Evolutionary conservation across 2,888 invertebrate genomes (phyloP), one percentile per base, ranked within the genome.

Genomic region (Stenotaenia linearis): DNA sequence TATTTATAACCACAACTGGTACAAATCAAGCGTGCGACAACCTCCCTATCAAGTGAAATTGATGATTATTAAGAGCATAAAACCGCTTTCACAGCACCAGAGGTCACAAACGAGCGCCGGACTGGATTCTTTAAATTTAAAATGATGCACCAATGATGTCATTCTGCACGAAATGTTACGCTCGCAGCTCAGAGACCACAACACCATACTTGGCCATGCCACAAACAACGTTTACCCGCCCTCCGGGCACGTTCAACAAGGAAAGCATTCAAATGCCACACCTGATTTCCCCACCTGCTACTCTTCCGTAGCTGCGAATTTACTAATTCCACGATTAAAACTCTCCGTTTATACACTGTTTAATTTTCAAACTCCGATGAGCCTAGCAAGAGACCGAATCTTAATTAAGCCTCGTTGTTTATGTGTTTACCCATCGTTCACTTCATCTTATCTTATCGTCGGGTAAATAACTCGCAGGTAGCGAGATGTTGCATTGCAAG

Each of bases 151-250:
- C 25, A 61, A 61, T 61, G 61, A 61, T 23, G 61, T 61, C 61
- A 61, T 25, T 5, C 18, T 12, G 9, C 61, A n/a, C 45, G 45
- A 45, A 45, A 45, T 9, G 61, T 61, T 61, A 15, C 61, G 61
- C 61, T 61, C 61, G n/a, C 45, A 45, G 18, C 45, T n/a, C 18
- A 12, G n/a, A 61, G 61, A 61, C 61, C 61, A 28, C 61, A 61
- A 61, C 61, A 61, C 61, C 61, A 61, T 61, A 61, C 61, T 61
- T 61, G 61, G 61, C 61, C 61, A 61, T 61, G 61, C 61, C 61
- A 61, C 61, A 61, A 61, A 61, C 61, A 61, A 61, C 61, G 23
- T 61, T n/a, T 7, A 25, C 61, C 61, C 61, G 61, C 61, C 61
- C 61, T 61, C 61, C 25, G 61, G 61, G 25, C 61, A 61, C 61